Conservation (phyloP, 2,797 vertebrate genomes). For the Thaleichthys pacificus region DNA sequence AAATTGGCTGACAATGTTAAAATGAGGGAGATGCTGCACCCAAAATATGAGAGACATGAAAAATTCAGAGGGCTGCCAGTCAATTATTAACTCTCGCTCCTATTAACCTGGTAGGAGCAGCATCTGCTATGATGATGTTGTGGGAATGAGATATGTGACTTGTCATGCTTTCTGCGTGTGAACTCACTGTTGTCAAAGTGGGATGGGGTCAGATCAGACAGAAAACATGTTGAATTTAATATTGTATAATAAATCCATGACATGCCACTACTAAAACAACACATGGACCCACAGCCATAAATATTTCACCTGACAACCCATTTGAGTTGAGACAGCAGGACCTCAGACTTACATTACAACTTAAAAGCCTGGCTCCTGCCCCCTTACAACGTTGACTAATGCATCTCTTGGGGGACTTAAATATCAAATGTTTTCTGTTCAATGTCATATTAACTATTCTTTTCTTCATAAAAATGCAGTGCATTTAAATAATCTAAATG, state of each 20-base stretch:
- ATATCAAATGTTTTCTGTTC: slow-evolving; percentile 25
- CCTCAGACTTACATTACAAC: slow-evolving; percentile 43
- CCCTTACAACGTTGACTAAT: slow-evolving; percentile 36
- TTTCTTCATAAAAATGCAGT: background rate
- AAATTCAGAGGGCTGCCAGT: slow-evolving; percentile 46
- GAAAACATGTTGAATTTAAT: slow-evolving; percentile 37
- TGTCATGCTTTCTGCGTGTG: slow-evolving; percentile 10
- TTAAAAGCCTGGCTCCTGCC: slow-evolving; percentile 40
- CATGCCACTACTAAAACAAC: slow-evolving; percentile 62
- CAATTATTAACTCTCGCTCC: slow-evolving; percentile 32
- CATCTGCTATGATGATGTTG: background rate
- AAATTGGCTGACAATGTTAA: slow-evolving; percentile 19
- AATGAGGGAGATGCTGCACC: slow-evolving; percentile 30
- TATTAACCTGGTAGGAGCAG: slow-evolving; percentile 20
- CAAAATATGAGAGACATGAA: slow-evolving; percentile 41
- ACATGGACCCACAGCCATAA: slow-evolving; percentile 52
- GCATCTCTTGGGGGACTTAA: slow-evolving; percentile 33
- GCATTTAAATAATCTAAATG: background rate
- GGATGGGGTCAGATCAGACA: background rate
- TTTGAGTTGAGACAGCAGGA: slow-evolving; percentile 44
- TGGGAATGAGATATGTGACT: slow-evolving; percentile 1
- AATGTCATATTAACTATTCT: background rate
- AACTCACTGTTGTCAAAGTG: slow-evolving; percentile 10
- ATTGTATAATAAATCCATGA: slow-evolving; percentile 59
- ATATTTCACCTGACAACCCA: slow-evolving; percentile 64